Base-by-base conservation (phyloP, 2,888 invertebrate genomes). In the Linyphia triangularis region DNA sequence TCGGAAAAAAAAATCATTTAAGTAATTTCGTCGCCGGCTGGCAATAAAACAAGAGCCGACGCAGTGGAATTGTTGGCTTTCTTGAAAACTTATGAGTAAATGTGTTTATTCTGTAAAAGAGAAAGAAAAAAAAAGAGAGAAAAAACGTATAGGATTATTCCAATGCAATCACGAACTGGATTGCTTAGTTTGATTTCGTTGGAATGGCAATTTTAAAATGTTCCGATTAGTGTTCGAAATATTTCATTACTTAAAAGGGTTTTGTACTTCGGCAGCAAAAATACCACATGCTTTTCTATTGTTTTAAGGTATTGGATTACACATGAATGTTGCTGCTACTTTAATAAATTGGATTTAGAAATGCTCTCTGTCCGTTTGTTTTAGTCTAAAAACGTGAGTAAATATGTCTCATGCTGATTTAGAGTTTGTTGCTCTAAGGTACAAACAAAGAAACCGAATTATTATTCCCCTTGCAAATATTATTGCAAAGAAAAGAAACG, bases 1-100 rank as follows among this genome's bases (percentile, higher is more conserved):
- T 24, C 37, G 19, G 33, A 57, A 33, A 16, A 37, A 61, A 63
- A 43, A 43, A 77, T 77, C 77, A 37, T 77, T 81, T 81, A 59
- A 81, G 69, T 81, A 81, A 81, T 81, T 81, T 81, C 81, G 70
- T 81, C 69, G 61, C 43, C 77, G 22, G 73, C 57, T 73, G 9
- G 75, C 63, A 26, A 51, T 72, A 72, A 72, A 72, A 72, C 26
- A 26, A 19, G 16, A 30, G 13, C 33, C 61, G 61, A 59, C 59
- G 59, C 37, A 75, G 59, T 69, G 51, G 57, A 65, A 81, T 81
- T 67, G 79, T 9, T 26, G 19, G 79, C 16, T 79, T 69, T 67
- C 43, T 67, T 43, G 40, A 16, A 43, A 70, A 70, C 43, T 70
- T 70, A 70, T 26, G 24, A 28, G 51, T 70, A 43, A 70, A 70